Evolutionary conservation across 2,113 vertebrate genomes (phyloP), one percentile per base, ranked within the genome.

Genomic region (Coptodon bakossiorum): DNA sequence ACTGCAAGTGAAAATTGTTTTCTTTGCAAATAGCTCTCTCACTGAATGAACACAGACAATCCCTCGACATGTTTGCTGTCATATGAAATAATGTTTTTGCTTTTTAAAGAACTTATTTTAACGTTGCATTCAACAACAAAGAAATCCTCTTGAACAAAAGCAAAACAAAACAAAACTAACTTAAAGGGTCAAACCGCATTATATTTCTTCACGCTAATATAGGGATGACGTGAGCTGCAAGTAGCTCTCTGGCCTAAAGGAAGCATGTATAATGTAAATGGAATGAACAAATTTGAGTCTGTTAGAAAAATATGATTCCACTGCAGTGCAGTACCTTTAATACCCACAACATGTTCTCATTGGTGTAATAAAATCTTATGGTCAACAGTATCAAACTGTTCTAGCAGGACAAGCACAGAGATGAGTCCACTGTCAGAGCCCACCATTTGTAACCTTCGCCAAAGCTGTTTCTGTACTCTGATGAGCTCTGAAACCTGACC

Each of bases 51-150:
- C 57, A 6, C 57, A 34, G 29, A 19, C 16, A 61, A 61, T 61
- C 57, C 0, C 57, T 19, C 9, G 2, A 61, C 1, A 2, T 5
- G 0, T 61, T 61, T 61, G 29, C 16, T 29, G 6, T 61, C 29
- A 34, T 61, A 34, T 61, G 34, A 34, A 61, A 61, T 61, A 6
- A 19, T 34, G 34, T 19, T 0, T 61, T 0, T 61, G 29, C 57
- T 61, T 34, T 34, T 34, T 34, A 61, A 34, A 61, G 16, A 61
- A 61, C 29, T 34, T 61, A 31, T 17, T 61, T 61, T 61, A 61
- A 61, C 0, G 2, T 61, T 61, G 57, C 57, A 61, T 61, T 61
- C 57, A 61, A 61, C 57, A 61, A 19, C 16, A 61, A 34, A 61
- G 57, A 61, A 10, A 61, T 61, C 16, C 29, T 61, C 57, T 61